Base-by-base conservation (phyloP, 2,888 invertebrate genomes). In the Pristionchus arcanus region DNA sequence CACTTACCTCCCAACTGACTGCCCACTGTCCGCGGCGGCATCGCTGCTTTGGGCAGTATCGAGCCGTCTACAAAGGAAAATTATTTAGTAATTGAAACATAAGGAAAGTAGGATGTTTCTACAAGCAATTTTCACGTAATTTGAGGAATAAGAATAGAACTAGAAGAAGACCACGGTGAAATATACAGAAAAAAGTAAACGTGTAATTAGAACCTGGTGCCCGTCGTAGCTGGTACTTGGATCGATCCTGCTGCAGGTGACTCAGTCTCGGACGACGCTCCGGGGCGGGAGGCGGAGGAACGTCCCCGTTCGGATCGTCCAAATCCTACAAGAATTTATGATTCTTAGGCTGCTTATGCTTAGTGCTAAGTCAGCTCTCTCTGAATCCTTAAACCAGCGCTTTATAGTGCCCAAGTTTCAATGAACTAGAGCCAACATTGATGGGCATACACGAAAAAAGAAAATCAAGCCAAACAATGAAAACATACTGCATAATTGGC, bases 1-100 rank as follows among this genome's bases (percentile, higher is more conserved):
- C 19, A 42, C 49, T 37, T 1, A 77, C 77, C 77, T 77, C 77
- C 42, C 37, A 77, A 25, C 31, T 42, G 37, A 21, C 42, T 49
- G 31, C 71, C 81, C 28, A 84, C 55, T 31, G 84, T 55, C n/a
- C 84, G 53, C 19, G 84, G 84, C 84, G 84, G 84, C 77, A 77
- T 42, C 42, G 42, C n/a, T 16, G 77, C 49, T 42, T 25, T 42
- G 19, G 77, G 77, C 15, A 77, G 21, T n/a, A 42, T 42, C 77
- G 77, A 42, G 11, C 77, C 77, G 77, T 77, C 77, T 77, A 13
- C 0, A 77, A 77, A 11, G 9, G 31, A n/a, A 16, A n/a, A n/a
- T n/a, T n/a, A n/a, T n/a, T n/a, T n/a, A n/a, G 3, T 31, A n/a
- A 71, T 34, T 37, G 31, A 34, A 25, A 37, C 77, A 34, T 21